Evolutionary conservation across 2,113 vertebrate species (phyloP).

Genomic region (Caloenas nicobarica): DNA sequence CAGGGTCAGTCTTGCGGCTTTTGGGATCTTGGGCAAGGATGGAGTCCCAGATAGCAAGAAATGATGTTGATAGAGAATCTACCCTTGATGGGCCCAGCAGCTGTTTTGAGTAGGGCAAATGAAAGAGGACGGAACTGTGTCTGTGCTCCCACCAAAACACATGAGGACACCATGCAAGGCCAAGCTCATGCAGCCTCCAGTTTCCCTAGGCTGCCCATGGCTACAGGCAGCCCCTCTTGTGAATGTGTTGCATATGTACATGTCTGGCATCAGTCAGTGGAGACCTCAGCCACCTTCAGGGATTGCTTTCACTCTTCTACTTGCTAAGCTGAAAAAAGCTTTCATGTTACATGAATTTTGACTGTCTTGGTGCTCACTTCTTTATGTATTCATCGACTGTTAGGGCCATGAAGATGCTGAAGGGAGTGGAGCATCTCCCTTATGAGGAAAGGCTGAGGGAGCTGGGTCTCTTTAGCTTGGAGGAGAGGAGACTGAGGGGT

Average conservation of each 20-base stretch:
- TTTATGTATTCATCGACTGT: background rate
- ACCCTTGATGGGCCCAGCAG: background rate
- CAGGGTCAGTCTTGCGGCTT: background rate
- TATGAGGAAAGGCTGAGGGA: no score
- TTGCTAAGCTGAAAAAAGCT: background rate
- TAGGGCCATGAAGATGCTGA: no score
- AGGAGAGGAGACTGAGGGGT: no score
- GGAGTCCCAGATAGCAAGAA: background rate
- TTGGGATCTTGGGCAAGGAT: background rate
- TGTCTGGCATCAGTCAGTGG: accelerated
- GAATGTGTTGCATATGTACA: accelerated
- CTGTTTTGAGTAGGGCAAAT: background rate
- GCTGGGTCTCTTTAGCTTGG: no score
- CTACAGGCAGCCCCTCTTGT: background rate
- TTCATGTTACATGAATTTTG: accelerated
- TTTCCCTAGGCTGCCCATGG: background rate
- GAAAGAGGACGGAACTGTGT: background rate
- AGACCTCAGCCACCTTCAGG: background rate
- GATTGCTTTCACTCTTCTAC: background rate
- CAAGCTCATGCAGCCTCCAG: accelerated
- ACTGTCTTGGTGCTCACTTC: background rate
- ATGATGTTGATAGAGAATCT: background rate
- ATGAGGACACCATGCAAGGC: background rate
- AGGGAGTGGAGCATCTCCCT: no score
- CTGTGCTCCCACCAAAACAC: background rate